These are phyloP conservation scores for Pygmarrhopalites habei DNA, from an alignment of 1,140 invertebrate genomes.

Conservation along the genomic window DNA sequence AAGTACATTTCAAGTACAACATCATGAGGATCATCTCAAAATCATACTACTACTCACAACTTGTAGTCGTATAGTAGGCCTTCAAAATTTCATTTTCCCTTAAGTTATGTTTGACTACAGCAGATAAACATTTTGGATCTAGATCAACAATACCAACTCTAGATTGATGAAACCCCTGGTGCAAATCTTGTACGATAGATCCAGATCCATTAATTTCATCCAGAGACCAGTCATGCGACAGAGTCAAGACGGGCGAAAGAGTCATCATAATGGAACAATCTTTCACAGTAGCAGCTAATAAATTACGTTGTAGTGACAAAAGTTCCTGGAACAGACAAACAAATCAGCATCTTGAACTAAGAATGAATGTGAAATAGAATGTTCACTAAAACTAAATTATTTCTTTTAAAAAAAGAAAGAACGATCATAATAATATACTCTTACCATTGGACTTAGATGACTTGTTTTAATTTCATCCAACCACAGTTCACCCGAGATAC, in stretches of 20 bases:
- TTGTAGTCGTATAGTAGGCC: slow-evolving; percentile 39
- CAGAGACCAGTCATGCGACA: slow-evolving; percentile 12
- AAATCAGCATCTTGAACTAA: too few relatives aligned
- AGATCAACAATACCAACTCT: slow-evolving; percentile 49
- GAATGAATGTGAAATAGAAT: too few relatives aligned
- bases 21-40: too few relatives aligned
- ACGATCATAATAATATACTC: too few relatives aligned
- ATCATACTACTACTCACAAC: too few relatives aligned
- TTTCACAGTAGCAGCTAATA: slow-evolving; percentile 49
- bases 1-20: too few relatives aligned
- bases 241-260: slow-evolving; percentile 40
- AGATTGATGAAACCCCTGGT: slow-evolving; percentile 44
- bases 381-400: too few relatives aligned
- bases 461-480: slow-evolving; percentile 36
- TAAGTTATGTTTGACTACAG: slow-evolving; percentile 49
- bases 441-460: too few relatives aligned
- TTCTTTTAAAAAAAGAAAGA: too few relatives aligned
- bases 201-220: slow-evolving; percentile 18
- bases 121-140: slow-evolving; percentile 50
- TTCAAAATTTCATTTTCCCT: slow-evolving; percentile 46
- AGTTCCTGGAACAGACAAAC: too few relatives aligned
- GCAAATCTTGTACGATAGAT: slow-evolving; percentile 43
- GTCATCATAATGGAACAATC: slow-evolving; percentile 54
- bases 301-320: slow-evolving; percentile 46
- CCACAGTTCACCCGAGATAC: slow-evolving; percentile 23